These are phyloP conservation scores for Drosophila helvetica DNA, from an alignment of 2,888 invertebrate species.

Conservation along the genomic window DNA sequence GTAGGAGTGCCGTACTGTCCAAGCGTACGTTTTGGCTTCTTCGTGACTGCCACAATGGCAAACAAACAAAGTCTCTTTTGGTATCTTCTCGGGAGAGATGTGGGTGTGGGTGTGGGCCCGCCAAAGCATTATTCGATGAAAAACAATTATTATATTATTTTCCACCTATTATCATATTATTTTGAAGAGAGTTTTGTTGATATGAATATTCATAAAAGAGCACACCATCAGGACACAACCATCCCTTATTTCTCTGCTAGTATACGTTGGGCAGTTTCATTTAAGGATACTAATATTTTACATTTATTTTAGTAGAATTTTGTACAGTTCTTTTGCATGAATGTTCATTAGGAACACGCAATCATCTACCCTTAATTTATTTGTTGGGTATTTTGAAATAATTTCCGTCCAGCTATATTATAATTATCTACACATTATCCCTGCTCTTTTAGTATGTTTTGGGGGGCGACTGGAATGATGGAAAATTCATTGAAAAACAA, in stretches of 20 bases:
- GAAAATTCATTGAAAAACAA: neutral
- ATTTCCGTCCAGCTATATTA: neutral
- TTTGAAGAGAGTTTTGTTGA: neutral
- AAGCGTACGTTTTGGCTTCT: conserved; percentile 49
- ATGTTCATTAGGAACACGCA: neutral
- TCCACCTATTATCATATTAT: neutral
- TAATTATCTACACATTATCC: neutral
- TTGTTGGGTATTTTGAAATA: neutral
- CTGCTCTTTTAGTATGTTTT: neutral
- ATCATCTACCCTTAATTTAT: neutral
- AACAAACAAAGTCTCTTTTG: conserved; percentile 51
- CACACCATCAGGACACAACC: neutral
- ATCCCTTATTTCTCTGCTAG: neutral
- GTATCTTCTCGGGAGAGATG: conserved; percentile 12
- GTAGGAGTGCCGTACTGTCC: conserved; percentile 34
- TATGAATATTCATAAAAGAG: neutral
- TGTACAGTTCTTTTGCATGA: neutral
- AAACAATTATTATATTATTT: conserved; percentile 1
- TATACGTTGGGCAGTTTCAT: no score
- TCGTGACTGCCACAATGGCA: conserved; percentile 65
- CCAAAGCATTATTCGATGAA: neutral
- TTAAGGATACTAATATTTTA: neutral
- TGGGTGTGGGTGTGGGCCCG: conserved; percentile 6
- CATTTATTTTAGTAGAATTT: neutral
- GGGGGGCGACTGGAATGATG: neutral